Conservation (phyloP, 2,797 vertebrate genomes). For the Pterois miles region DNA sequence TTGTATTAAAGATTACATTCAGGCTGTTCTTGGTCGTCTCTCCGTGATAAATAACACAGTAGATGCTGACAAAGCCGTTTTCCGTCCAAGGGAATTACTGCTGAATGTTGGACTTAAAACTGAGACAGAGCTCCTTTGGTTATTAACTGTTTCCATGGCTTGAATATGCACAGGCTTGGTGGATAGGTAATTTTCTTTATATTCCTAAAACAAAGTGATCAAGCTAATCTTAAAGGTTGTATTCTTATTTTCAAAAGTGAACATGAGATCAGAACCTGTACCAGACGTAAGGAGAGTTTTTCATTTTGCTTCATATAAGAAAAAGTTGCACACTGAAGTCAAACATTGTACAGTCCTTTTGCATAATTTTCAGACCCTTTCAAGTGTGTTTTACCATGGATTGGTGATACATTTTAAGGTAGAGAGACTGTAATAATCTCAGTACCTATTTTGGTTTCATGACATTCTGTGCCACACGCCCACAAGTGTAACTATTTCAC, state of each 20-base stretch:
- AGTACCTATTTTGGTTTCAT: conserved; percentile 17
- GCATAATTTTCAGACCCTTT: neutral
- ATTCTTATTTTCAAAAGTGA: neutral
- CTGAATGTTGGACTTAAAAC: neutral
- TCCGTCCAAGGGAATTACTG: neutral
- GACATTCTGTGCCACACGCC: neutral
- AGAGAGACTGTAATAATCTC: neutral
- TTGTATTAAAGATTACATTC: neutral
- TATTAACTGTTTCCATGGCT: neutral
- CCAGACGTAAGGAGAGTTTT: neutral
- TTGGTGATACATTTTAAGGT: neutral
- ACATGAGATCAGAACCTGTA: neutral
- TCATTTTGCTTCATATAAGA: neutral
- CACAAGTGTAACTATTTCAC: neutral
- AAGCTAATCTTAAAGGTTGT: neutral
- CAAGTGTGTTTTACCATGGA: neutral
- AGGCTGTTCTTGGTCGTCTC: neutral
- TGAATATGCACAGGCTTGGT: neutral
- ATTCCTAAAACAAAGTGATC: neutral
- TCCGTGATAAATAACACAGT: neutral
- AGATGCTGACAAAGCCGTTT: conserved; percentile 10
- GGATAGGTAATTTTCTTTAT: neutral
- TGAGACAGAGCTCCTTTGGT: neutral
- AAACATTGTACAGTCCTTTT: neutral
- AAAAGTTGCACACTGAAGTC: neutral